Conservation (phyloP, 2,113 vertebrate species). For the Neoarius graeffei region DNA sequence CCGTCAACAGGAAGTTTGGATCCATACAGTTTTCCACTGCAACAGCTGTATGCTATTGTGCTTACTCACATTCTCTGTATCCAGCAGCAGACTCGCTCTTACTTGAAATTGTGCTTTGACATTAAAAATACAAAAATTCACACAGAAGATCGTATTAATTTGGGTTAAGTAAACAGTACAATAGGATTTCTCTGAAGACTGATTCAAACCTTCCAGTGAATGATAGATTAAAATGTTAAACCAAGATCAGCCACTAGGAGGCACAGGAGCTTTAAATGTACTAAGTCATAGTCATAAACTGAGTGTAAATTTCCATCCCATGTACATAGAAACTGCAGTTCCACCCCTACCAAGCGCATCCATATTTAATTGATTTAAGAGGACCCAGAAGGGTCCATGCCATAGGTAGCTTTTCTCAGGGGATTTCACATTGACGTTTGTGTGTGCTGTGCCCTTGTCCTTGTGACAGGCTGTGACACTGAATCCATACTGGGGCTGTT, state of each 20-base stretch:
- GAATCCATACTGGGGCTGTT: constrained; percentile 14
- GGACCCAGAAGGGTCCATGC: not conserved
- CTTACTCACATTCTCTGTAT: not conserved
- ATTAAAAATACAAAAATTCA: not conserved
- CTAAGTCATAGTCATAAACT: not conserved
- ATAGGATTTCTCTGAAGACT: not conserved
- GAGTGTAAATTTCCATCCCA: not conserved
- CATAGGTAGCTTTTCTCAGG: not conserved
- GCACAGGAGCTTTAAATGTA: not conserved
- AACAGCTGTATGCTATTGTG: not conserved
- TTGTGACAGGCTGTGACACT: not conserved
- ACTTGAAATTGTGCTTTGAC: not conserved
- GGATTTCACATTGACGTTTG: not conserved
- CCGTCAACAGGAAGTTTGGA: not conserved
- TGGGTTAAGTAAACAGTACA: not conserved
- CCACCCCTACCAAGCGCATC: not conserved
- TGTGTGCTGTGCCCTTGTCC: not conserved
- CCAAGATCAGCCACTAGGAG: not conserved
- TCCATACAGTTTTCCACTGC: not conserved
- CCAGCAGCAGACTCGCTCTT: not conserved
- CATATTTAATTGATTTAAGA: not conserved
- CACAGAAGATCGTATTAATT: not conserved
- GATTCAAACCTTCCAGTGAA: not conserved
- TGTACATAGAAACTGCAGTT: not conserved
- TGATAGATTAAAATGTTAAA: not conserved